Evolutionary conservation across 2,797 vertebrate genomes (phyloP).

Genomic region (Enteromius unitaeniatus): DNA sequence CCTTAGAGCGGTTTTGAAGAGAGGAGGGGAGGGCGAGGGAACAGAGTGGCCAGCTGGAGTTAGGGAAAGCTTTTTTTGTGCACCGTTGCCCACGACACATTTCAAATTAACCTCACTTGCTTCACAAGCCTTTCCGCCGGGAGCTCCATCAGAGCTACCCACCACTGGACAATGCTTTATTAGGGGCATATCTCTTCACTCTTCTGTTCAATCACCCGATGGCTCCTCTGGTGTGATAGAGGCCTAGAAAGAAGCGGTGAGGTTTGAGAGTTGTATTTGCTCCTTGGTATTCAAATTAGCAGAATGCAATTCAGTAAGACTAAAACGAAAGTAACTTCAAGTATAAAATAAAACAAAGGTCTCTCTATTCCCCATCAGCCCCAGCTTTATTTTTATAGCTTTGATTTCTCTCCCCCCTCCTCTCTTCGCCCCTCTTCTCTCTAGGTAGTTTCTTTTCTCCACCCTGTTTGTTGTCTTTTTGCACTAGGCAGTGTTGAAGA

Average conservation of each 20-base stretch:
- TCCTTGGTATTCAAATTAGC: neutral
- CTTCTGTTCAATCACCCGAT: constrained; percentile 34
- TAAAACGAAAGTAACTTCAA: constrained; percentile 19
- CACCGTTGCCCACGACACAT: constrained; percentile 63
- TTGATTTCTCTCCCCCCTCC: constrained; percentile 34
- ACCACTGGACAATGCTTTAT: constrained; percentile 56
- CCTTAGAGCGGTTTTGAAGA: neutral
- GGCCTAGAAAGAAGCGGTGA: neutral
- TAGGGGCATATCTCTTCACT: constrained; percentile 51
- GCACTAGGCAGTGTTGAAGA: constrained; percentile 74
- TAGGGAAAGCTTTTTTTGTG: constrained; percentile 64
- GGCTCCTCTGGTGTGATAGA: constrained; percentile 10
- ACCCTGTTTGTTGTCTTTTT: constrained; percentile 75
- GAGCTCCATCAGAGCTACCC: constrained; percentile 53
- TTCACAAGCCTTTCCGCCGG: constrained; percentile 51
- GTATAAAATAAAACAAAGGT: constrained; percentile 54
- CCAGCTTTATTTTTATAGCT: constrained; percentile 54
- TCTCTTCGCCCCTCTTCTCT: constrained; percentile 56
- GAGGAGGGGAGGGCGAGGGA: constrained; percentile 23
- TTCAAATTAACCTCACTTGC: constrained; percentile 70
- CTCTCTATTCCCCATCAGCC: constrained; percentile 50
- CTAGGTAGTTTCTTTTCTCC: constrained; percentile 61
- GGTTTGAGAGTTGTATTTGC: neutral
- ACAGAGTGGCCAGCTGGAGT: constrained; percentile 63
- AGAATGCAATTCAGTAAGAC: neutral